A percentile compares a stretch with the other conserved stretches of the same genome.
phyloP scores from a whole-genome alignment of 2,888 invertebrate species.

The Chloroclysta siterata region DNA sequence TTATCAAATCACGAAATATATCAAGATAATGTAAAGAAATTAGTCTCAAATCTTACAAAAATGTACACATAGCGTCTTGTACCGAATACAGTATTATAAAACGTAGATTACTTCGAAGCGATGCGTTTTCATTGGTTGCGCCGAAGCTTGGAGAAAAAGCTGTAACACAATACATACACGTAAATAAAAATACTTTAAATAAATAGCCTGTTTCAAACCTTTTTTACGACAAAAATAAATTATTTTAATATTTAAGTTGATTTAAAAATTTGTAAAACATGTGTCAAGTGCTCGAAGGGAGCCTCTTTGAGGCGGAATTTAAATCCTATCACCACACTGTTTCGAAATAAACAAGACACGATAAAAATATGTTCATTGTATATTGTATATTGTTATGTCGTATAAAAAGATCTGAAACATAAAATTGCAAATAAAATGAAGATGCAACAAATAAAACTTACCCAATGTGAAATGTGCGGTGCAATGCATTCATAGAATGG shows the following conservation, averaged over 20 bases:
- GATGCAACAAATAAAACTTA: conserved; percentile 62
- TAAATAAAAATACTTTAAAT: conserved; percentile 25
- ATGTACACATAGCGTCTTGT: conserved; percentile 20
- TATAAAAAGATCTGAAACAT: conserved; percentile 42
- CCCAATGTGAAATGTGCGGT: conserved; percentile 53
- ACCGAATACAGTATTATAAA: conserved; percentile 21
- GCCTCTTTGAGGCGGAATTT: too few relatives aligned
- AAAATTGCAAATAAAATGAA: conserved; percentile 44
- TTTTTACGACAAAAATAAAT: conserved; percentile 1
- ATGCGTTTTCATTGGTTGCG: conserved; percentile 66
- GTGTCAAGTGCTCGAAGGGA: too few relatives aligned
- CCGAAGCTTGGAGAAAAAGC: conserved; percentile 79
- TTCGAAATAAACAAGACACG: too few relatives aligned
- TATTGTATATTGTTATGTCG: too few relatives aligned
- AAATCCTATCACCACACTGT: too few relatives aligned
- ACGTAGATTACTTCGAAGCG: conserved; percentile 44
- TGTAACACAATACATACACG: conserved; percentile 52
- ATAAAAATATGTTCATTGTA: too few relatives aligned
- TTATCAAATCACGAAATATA: conserved; percentile 10
- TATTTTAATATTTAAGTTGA: too few relatives aligned
- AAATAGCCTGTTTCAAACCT: conserved; percentile 21
- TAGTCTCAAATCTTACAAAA: conserved; percentile 29
- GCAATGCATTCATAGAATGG: conserved; percentile 47
- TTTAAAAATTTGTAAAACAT: too few relatives aligned
- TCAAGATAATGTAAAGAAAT: conserved; percentile 11